Evolutionary conservation across 2,113 vertebrate species (phyloP).

Genomic region (Ceyx melanurus): DNA sequence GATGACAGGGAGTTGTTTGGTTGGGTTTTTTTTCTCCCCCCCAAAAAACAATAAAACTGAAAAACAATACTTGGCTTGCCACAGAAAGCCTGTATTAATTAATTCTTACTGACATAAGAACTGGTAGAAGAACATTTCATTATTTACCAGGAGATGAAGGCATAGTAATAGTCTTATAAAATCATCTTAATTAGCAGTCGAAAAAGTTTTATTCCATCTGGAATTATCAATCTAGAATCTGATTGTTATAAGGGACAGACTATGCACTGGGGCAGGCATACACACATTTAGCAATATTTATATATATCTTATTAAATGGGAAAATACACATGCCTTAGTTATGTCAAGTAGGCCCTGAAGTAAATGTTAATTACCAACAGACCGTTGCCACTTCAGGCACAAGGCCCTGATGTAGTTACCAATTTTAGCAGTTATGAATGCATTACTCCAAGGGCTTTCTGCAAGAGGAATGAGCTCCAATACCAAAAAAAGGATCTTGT

Average conservation of each 20-base stretch:
- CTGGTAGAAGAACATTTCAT: slow-evolving; percentile 15
- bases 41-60: no score
- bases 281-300: neutral
- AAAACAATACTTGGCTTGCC: neutral
- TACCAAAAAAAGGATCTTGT: slow-evolving; percentile 27
- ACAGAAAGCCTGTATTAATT: neutral
- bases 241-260: neutral
- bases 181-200: slow-evolving; percentile 45
- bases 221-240: slow-evolving; percentile 16
- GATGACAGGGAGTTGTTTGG: neutral
- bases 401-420: neutral
- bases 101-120: neutral
- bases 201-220: neutral
- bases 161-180: neutral
- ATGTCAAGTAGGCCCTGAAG: neutral
- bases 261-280: neutral
- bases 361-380: slow-evolving; percentile 39
- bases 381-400: neutral
- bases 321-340: neutral
- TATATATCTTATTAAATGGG: slow-evolving; percentile 1
- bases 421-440: slow-evolving; percentile 18
- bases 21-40: no score
- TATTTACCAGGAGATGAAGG: neutral
- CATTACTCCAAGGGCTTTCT: slow-evolving; percentile 25
- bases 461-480: neutral